Evolutionary conservation across 2,888 invertebrate species (phyloP).

Genomic region (Agriopis aurantiaria): DNA sequence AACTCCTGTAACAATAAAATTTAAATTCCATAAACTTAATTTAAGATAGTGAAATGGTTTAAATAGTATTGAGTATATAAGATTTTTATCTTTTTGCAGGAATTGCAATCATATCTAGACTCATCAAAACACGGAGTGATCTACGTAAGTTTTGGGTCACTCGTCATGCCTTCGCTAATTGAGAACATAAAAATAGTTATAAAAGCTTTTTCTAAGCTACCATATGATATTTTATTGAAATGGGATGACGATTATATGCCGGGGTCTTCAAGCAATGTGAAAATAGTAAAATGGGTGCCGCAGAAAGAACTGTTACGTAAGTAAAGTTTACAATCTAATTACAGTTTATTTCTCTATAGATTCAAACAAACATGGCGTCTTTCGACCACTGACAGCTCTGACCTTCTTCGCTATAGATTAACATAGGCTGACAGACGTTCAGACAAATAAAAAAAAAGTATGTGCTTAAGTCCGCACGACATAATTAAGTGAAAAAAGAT

Average conservation of each 20-base stretch:
- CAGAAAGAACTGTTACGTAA: conserved; percentile 65
- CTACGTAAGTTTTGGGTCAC: conserved; percentile 4
- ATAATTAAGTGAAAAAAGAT: no score
- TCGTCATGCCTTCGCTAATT: neutral
- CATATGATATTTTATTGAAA: conserved; percentile 5
- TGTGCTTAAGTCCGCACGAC: no score
- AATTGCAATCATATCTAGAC: conserved; percentile 1
- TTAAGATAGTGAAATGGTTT: no score
- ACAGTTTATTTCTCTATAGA: no score
- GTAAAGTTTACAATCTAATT: conserved; percentile 30
- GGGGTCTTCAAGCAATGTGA: conserved; percentile 1
- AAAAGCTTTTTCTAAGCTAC: conserved; percentile 11
- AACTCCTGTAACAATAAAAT: no score
- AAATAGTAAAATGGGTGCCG: conserved; percentile 17
- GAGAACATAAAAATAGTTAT: neutral
- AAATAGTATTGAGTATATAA: no score
- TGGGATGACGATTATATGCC: conserved; percentile 1
- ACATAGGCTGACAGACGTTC: no score
- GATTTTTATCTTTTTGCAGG: neutral
- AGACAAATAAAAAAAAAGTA: no score
- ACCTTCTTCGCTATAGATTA: no score
- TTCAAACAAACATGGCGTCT: no score
- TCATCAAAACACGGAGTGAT: conserved; percentile 4
- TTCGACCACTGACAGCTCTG: no score
- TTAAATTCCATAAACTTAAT: no score